These are phyloP conservation scores for Brachyptera risi DNA, from an alignment of 2,888 invertebrate genomes.

Conservation along the genomic window DNA sequence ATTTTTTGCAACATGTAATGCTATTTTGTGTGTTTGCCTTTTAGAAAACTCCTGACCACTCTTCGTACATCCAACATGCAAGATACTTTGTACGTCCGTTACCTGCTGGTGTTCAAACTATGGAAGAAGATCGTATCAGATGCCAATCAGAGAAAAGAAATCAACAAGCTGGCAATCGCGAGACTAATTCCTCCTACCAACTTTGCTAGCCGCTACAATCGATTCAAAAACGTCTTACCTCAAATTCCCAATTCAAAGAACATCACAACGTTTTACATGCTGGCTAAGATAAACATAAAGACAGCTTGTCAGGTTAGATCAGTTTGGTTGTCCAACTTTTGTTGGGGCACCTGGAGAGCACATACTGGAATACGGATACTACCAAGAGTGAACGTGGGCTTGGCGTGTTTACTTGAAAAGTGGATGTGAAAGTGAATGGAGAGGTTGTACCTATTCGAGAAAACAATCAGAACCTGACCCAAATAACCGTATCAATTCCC, in stretches of 20 bases:
- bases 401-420: no score
- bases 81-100: conserved; percentile 36
- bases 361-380: no score
- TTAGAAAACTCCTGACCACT: conserved; percentile 42
- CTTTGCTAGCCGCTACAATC: conserved; percentile 34
- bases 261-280: conserved; percentile 37
- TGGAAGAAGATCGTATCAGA: conserved; percentile 38
- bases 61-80: conserved; percentile 35
- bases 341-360: no score
- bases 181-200: conserved; percentile 33
- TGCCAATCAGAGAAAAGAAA: conserved; percentile 33
- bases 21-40: no score
- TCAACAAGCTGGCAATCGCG: conserved; percentile 33
- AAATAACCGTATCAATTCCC: no score
- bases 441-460: no score
- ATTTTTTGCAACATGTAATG: no score
- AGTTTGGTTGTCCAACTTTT: no score
- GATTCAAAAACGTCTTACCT: conserved; percentile 35
- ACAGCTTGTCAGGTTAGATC: conserved; percentile 35
- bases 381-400: no score
- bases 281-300: conserved; percentile 36
- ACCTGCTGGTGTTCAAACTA: conserved; percentile 37
- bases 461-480: no score
- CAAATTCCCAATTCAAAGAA: conserved; percentile 35
- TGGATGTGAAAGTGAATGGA: no score